phyloP scores from a whole-genome alignment of 2,888 invertebrate genomes.

The Panzeria rudis region DNA sequence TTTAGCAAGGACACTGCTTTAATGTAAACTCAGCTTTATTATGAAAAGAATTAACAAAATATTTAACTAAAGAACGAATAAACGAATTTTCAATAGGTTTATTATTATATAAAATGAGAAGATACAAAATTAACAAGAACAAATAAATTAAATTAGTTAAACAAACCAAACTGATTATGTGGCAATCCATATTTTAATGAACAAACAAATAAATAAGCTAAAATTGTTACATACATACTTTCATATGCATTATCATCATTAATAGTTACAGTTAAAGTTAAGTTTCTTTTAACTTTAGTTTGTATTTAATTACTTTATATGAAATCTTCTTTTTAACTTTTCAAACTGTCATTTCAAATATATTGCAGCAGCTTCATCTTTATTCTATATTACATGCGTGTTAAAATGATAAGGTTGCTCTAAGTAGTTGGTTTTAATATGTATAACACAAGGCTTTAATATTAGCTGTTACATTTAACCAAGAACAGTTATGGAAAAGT shows the following conservation, averaged over 20 bases:
- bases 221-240: slow-evolving; percentile 30
- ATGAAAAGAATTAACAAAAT: slow-evolving; percentile 44
- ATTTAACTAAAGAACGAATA: slow-evolving; percentile 66
- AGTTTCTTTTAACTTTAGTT: background rate
- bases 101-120: slow-evolving; percentile 41
- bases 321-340: background rate
- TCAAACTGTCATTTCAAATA: background rate
- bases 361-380: background rate
- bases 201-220: background rate
- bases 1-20: background rate
- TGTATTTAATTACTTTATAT: background rate
- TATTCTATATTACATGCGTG: background rate
- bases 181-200: slow-evolving; percentile 68
- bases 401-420: slow-evolving; percentile 10
- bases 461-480: too few relatives aligned
- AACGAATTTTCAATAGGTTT: slow-evolving; percentile 73
- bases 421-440: background rate
- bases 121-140: slow-evolving; percentile 47
- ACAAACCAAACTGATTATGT: slow-evolving; percentile 51
- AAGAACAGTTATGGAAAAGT: too few relatives aligned
- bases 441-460: too few relatives aligned
- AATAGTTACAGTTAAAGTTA: slow-evolving; percentile 36
- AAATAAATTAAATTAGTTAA: slow-evolving; percentile 27
- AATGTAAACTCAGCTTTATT: background rate
- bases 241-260: background rate